These are phyloP conservation scores for Diarsia dahlii DNA, from an alignment of 2,888 invertebrate genomes.

Conservation along the genomic window DNA sequence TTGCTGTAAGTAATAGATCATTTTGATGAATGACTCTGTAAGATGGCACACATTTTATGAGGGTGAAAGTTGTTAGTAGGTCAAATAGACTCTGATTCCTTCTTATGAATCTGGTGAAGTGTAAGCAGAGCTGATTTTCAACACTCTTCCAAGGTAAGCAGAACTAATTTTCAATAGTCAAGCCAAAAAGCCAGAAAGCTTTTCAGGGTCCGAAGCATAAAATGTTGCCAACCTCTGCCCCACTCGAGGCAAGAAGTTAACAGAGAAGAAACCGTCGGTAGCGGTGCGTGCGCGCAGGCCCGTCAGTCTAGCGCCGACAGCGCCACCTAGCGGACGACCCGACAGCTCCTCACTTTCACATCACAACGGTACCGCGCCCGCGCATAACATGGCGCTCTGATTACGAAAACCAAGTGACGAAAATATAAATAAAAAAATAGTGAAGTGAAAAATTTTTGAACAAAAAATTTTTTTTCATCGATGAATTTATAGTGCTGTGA, in stretches of 20 bases:
- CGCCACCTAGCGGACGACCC: constrained; percentile 72
- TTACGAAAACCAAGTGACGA: constrained; percentile 58
- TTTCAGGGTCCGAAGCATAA: constrained; percentile 19
- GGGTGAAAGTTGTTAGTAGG: neutral
- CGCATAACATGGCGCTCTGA: constrained; percentile 68
- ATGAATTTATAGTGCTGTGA: constrained; percentile 73
- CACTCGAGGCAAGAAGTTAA: constrained; percentile 58
- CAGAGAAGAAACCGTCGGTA: constrained; percentile 73
- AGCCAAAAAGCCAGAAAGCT: neutral
- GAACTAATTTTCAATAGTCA: no score
- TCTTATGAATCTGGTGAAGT: neutral
- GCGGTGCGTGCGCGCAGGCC: constrained; percentile 71
- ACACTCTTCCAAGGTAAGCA: neutral
- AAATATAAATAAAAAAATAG: constrained; percentile 51
- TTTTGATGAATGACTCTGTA: neutral
- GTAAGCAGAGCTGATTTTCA: neutral
- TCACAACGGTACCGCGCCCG: constrained; percentile 60
- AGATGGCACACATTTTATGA: neutral
- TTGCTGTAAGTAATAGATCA: neutral
- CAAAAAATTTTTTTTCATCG: constrained; percentile 66
- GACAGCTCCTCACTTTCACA: constrained; percentile 68
- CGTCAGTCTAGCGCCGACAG: constrained; percentile 80
- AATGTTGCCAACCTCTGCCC: constrained; percentile 64
- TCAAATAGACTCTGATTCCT: neutral
- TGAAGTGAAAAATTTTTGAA: constrained; percentile 72